Percentiles rank a stretch among this genome's conserved stretches.
These are phyloP conservation scores for Lytechinus pictus DNA, from an alignment of 35 echinoderm and acorn worm genomes.

Conservation along the genomic window DNA sequence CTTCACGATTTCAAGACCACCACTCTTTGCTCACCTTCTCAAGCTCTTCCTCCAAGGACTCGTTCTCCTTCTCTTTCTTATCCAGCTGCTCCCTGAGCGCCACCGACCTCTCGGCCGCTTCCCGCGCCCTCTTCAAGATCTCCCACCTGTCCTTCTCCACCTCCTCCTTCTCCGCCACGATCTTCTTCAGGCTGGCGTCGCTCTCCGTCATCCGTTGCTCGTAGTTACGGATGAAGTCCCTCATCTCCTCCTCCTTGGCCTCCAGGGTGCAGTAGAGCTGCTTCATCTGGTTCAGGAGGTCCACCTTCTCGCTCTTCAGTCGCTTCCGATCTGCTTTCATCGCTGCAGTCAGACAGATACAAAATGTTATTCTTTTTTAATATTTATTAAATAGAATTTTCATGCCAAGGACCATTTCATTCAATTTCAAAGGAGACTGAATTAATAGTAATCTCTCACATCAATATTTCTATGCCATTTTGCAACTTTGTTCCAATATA, in stretches of 20 bases:
- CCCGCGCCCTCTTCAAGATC: conserved; percentile 82
- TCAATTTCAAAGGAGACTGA: too few relatives aligned
- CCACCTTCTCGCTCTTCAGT: conserved; percentile 96
- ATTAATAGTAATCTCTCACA: too few relatives aligned
- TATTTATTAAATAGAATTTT: too few relatives aligned
- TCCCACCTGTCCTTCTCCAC: conserved; percentile 98
- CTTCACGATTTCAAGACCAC: neutral
- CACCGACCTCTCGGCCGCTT: conserved; percentile 90
- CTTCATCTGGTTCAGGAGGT: conserved; percentile 98
- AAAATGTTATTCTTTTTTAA: too few relatives aligned
- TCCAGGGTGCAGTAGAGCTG: conserved; percentile 98
- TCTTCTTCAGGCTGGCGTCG: conserved; percentile 80
- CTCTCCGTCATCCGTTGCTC: conserved; percentile 88
- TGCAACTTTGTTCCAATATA: too few relatives aligned
- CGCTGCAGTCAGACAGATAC: conserved; percentile 58
- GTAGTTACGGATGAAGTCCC: conserved; percentile 94
- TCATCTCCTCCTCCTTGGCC: conserved; percentile 94
- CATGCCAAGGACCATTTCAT: too few relatives aligned
- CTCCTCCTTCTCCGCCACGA: conserved; percentile 91
- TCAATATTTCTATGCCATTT: too few relatives aligned
- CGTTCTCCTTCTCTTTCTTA: conserved; percentile 81
- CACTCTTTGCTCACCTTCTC: conserved; percentile 68
- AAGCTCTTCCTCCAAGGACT: conserved; percentile 69
- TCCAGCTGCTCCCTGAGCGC: conserved; percentile 81
- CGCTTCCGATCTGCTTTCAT: conserved; percentile 98